Conservation (phyloP, 2,888 invertebrate species). For the Lamellibrachia satsuma region DNA sequence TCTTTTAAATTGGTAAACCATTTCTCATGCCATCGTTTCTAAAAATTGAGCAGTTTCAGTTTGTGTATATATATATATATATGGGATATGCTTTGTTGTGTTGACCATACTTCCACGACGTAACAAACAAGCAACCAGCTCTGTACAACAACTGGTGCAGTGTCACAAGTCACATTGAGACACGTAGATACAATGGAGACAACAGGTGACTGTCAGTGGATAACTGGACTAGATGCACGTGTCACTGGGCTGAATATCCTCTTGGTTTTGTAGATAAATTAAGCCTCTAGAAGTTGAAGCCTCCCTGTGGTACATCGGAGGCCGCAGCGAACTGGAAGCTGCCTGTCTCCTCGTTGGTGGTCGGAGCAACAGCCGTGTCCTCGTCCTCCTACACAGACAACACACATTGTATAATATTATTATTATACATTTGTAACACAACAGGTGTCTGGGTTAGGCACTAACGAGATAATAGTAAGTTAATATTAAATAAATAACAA, state of each 20-base stretch:
- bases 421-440: background rate
- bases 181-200: background rate
- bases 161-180: background rate
- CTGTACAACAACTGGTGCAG: background rate
- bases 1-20: background rate
- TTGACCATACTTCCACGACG: background rate
- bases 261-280: background rate
- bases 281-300: constrained; percentile 31
- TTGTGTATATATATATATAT: background rate
- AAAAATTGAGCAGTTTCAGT: background rate
- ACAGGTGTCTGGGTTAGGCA: too few relatives aligned
- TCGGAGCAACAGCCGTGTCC: constrained; percentile 30
- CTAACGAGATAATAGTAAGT: too few relatives aligned
- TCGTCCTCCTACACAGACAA: constrained; percentile 33
- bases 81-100: background rate
- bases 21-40: background rate
- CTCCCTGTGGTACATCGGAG: constrained; percentile 29
- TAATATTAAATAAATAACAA: too few relatives aligned
- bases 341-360: constrained; percentile 22
- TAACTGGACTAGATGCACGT: background rate
- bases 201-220: background rate
- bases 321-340: constrained; percentile 30
- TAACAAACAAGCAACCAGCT: too few relatives aligned
- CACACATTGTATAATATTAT: background rate
- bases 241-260: background rate